A percentile compares a stretch with the other conserved stretches of the same genome.
phyloP scores from a whole-genome alignment of 2,888 invertebrate genomes.

The Lasioglossum lativentre region DNA sequence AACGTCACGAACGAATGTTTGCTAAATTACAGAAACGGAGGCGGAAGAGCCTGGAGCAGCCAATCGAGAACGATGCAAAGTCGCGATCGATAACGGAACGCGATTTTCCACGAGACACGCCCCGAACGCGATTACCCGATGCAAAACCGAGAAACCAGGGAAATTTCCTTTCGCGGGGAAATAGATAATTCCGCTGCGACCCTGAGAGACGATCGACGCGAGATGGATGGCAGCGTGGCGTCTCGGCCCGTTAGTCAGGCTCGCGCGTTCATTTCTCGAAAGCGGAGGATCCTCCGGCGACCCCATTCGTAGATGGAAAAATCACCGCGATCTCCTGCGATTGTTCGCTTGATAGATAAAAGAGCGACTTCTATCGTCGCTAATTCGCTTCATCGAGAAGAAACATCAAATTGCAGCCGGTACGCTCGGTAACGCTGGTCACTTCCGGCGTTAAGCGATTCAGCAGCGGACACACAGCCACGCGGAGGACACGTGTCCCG shows the following conservation, averaged over 20 bases:
- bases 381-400: constrained; percentile 22
- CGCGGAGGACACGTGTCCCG: constrained; percentile 24
- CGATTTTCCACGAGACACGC: background rate
- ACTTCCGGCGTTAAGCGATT: constrained; percentile 50
- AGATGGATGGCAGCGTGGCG: background rate
- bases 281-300: background rate
- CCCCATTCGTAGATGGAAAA: background rate
- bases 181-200: background rate
- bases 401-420: constrained; percentile 43
- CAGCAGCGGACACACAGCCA: background rate
- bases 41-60: background rate
- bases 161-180: background rate
- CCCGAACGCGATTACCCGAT: background rate
- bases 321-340: background rate
- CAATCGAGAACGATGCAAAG: background rate
- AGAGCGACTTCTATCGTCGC: background rate
- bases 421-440: constrained; percentile 14
- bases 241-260: background rate
- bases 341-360: background rate
- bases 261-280: background rate
- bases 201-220: background rate
- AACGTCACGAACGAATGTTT: background rate
- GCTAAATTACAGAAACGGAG: background rate
- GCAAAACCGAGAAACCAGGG: background rate
- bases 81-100: background rate